Base-by-base conservation (phyloP, 1,140 invertebrate genomes). In the Sitophilus oryzae region DNA sequence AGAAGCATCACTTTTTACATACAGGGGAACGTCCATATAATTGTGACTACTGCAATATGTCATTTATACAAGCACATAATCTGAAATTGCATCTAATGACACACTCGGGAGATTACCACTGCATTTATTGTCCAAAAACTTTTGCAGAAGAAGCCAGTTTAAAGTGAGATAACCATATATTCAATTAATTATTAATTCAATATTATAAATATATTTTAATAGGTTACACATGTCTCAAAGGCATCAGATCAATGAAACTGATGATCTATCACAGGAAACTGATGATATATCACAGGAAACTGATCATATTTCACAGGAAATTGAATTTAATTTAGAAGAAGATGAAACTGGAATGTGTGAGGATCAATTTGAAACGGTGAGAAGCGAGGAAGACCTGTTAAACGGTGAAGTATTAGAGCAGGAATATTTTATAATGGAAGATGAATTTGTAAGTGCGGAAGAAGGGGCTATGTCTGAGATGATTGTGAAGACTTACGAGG, bases 1-100 rank as follows among this genome's bases (percentile, higher is more conserved):
- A 60, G 30, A 68, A 68, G 59, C 79, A 73, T 74, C 79, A 75
- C 66, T 72, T 67, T 2, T 58, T 65, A n/a, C 88, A 91, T 66
- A 80, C 77, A 20, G 81, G 86, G 6, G 84, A 87, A 65, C 86
- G 87, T 63, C 85, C 85, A 1, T 86, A 84, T 69, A 72, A 77
- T 58, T 89, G 86, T 71, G 71, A 73, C 45, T 79, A 83, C 62
- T 89, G 87, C 68, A 75, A 76, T 25, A 88, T 88, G 68, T 70
- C 81, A 4, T 88, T 87, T 71, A 57, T 50, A 2, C 63, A 67
- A 46, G 45, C 51, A 2, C 40, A 61, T 41, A 66, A 65, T 45
- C 41, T 67, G 11, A 63, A 67, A 42, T 25, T 60, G 9, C 67
- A 69, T 48, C 36, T 66, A 41, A 49, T 66, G 42, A 52, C 59